phyloP scores from a whole-genome alignment of 2,888 invertebrate species.

The Pelosia muscerda region DNA sequence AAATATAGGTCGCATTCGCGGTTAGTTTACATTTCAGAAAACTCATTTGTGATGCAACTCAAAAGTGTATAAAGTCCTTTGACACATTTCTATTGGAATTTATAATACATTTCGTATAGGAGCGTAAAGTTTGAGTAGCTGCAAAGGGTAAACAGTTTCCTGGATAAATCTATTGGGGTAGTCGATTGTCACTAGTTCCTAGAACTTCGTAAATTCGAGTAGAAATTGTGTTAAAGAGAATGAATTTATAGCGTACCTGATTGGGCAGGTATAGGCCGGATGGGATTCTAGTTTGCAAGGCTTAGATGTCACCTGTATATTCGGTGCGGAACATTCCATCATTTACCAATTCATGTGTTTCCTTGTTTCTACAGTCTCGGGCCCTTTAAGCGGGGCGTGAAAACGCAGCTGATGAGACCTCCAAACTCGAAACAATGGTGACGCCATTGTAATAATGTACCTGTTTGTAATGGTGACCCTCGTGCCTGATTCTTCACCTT shows the following conservation, averaged over 20 bases:
- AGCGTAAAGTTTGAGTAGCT: constrained; percentile 25
- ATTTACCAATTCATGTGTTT: too few relatives aligned
- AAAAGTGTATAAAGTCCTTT: constrained; percentile 35
- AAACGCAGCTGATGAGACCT: too few relatives aligned
- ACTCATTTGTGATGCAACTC: constrained; percentile 35
- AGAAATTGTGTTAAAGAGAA: background rate
- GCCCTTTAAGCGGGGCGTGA: too few relatives aligned
- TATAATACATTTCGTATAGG: constrained; percentile 40
- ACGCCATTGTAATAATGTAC: too few relatives aligned
- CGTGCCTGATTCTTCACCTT: too few relatives aligned
- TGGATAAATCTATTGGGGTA: constrained; percentile 22
- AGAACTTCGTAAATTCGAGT: constrained; percentile 8
- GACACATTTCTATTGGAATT: constrained; percentile 50
- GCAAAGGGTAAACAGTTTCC: constrained; percentile 17
- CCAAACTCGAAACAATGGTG: too few relatives aligned
- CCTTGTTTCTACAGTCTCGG: too few relatives aligned
- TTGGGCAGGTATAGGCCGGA: background rate
- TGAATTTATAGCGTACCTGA: constrained; percentile 11
- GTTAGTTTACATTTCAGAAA: constrained; percentile 44
- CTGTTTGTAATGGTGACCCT: too few relatives aligned
- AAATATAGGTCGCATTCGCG: constrained; percentile 56
- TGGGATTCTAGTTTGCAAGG: background rate
- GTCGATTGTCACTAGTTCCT: constrained; percentile 19
- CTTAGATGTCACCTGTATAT: too few relatives aligned
- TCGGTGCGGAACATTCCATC: too few relatives aligned